Evolutionary conservation across 2,113 vertebrate genomes (phyloP), one percentile per base, ranked within the genome.

Genomic region (Macquaria australasica): DNA sequence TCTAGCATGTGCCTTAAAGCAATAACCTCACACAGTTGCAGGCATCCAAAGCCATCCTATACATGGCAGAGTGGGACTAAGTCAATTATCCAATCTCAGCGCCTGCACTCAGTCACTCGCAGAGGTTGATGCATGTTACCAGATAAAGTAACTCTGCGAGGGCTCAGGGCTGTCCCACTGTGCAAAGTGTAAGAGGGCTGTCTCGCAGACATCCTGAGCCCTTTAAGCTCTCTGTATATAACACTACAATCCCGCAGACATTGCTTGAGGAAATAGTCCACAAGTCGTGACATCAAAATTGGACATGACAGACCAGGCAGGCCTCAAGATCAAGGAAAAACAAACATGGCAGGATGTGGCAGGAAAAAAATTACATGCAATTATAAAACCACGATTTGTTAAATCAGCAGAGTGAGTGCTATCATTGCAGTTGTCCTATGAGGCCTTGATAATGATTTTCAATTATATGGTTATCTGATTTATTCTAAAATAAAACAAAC

Each of bases 1-100:
- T 86, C 51, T 34, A 58, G 58, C 58, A 55, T 68, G 68, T 37
- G 58, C 85, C 85, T 88, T 2, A 28, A 71, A 87, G 85, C 74
- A 70, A 59, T 73, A 78, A 83, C 55, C 69, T 74, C 64, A 51
- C 66, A 72, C 45, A 48, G 37, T 28, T 50, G 50, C 60, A 73
- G 62, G 66, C 43, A 66, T 85, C 55, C 20, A 20, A 60, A 64
- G 14, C 12, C 6, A 20, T 60, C 1, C 37, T 37, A 50, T 31
- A 58, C 23, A 80, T 34, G 20, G n/a, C 31, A 68, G 70, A 66
- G 62, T 3, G 31, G 51, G 48, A 82, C 45, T 45, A 67, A 68
- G 70, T 79, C 76, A 58, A 45, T 81, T 71, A 75, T 0, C 48
- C 84, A 73, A 14, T 81, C 58, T 41, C 51, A 48, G 74, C 12